Evolutionary conservation across 2,888 invertebrate genomes (phyloP).

Genomic region (Scaptomyza flava): DNA sequence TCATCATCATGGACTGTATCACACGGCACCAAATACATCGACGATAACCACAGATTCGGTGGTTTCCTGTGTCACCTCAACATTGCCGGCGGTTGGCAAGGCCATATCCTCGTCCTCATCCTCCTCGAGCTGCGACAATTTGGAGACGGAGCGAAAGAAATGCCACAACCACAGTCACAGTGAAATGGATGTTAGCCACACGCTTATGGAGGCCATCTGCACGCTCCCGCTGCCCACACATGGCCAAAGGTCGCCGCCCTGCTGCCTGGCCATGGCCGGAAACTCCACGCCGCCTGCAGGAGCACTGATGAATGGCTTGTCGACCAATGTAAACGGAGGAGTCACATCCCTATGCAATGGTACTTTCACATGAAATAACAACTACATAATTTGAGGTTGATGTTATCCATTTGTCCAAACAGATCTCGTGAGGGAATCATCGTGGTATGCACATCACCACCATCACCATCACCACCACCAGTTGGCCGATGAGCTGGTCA

Average conservation of each 20-base stretch:
- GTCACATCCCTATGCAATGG: slow-evolving; percentile 68
- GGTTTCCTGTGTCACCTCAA: slow-evolving; percentile 78
- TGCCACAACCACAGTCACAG: slow-evolving; percentile 54
- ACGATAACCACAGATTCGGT: slow-evolving; percentile 77
- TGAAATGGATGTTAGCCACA: slow-evolving; percentile 69
- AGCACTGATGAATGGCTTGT: slow-evolving; percentile 61
- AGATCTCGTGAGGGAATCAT: slow-evolving; percentile 77
- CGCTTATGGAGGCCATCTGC: slow-evolving; percentile 69
- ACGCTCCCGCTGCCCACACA: slow-evolving; percentile 54
- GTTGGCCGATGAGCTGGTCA: slow-evolving; percentile 81
- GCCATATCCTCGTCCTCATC: slow-evolving; percentile 65
- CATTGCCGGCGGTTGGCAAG: slow-evolving; percentile 66
- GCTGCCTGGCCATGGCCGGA: slow-evolving; percentile 72
- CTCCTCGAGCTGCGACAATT: slow-evolving; percentile 60
- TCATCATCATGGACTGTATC: slow-evolving; percentile 67
- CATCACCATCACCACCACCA: slow-evolving; percentile 81
- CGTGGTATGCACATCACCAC: slow-evolving; percentile 80
- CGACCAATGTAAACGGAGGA: slow-evolving; percentile 40
- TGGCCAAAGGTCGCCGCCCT: slow-evolving; percentile 68
- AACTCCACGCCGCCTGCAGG: slow-evolving; percentile 57
- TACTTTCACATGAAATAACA: slow-evolving; percentile 19
- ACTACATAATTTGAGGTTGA: background rate
- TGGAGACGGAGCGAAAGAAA: slow-evolving; percentile 74
- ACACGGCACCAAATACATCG: slow-evolving; percentile 66
- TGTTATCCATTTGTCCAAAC: slow-evolving; percentile 12